Evolutionary conservation across 1,140 invertebrate genomes (phyloP), one percentile per base, ranked within the genome.

Genomic region (Lethrus apterus): DNA sequence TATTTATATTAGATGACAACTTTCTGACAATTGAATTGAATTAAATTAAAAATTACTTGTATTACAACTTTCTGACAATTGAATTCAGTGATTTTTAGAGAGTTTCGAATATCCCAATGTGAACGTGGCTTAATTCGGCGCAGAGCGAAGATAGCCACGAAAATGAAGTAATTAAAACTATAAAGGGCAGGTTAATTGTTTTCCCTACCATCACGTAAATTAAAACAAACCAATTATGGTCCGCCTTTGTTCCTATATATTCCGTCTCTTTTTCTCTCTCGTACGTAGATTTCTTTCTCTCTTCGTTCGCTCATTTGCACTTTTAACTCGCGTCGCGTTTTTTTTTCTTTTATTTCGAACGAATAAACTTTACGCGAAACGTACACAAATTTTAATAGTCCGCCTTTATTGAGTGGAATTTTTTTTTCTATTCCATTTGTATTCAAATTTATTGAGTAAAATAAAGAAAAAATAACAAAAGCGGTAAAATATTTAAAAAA

Each of bases 111-210:
- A 48, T 34, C 42, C 41, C 42, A 21, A 53, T 60, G 60, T 64
- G 45, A 57, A 54, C 15, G 51, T 18, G 55, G 51, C 54, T 55
- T 45, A 44, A 56, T 62, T 60, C 51, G 47, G 60, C 57, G 50
- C 41, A 38, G 40, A 43, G 33, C 44, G 18, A 48, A 58, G 60
- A 58, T 60, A 57, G 59, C 56, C 57, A 56, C 62, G 57, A 64
- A 64, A 66, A 66, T 66, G 63, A 63, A 65, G 64, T 66, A 66
- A 66, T 66, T 66, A 66, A 66, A 66, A 65, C 62, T 65, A 66
- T 66, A 66, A 66, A 66, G 63, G 61, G 57, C 58, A 64, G 63
- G 64, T 66, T 66, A 66, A 66, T 66, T 66, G 63, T 60, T 63
- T 64, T 65, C 62, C 63, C 64, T 60, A 65, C 58, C 60, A 60